Conservation (phyloP, 2,113 vertebrate species). For the Speoplatyrhinus poulsoni region DNA sequence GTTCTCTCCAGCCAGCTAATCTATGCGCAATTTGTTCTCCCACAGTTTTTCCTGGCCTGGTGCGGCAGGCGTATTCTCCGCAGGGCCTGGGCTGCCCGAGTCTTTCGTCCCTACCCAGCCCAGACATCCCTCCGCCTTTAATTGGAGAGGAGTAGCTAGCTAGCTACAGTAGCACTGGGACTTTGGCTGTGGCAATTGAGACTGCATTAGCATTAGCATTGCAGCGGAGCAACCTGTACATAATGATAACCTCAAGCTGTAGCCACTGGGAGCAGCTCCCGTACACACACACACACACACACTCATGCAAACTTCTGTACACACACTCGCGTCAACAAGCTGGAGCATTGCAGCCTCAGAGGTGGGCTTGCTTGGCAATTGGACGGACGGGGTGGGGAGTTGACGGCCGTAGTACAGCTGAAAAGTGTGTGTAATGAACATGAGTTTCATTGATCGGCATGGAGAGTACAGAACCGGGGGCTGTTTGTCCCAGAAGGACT, state of each 20-base stretch:
- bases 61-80: constrained; percentile 47
- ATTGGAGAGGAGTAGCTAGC: constrained; percentile 67
- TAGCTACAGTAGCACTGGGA: constrained; percentile 57
- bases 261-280: constrained; percentile 56
- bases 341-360: constrained; percentile 53
- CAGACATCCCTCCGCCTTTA: constrained; percentile 61
- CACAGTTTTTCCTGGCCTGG: constrained; percentile 55
- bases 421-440: constrained; percentile 76
- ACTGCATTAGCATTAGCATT: constrained; percentile 72
- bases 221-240: constrained; percentile 60
- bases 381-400: constrained; percentile 19
- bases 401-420: constrained; percentile 53
- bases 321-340: constrained; percentile 58
- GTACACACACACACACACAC: constrained; percentile 14
- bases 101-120: constrained; percentile 54
- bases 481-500: constrained; percentile 76
- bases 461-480: constrained; percentile 70
- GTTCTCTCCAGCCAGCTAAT: constrained; percentile 29
- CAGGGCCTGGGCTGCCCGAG: constrained; percentile 41
- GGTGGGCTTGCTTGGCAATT: constrained; percentile 47
- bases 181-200: constrained; percentile 59
- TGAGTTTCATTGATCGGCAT: constrained; percentile 76
- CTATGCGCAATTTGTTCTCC: constrained; percentile 53
- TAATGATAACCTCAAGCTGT: constrained; percentile 75
- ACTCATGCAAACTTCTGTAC: neutral